Base-by-base conservation (phyloP, 2,888 invertebrate genomes). In the Clanis bilineata region DNA sequence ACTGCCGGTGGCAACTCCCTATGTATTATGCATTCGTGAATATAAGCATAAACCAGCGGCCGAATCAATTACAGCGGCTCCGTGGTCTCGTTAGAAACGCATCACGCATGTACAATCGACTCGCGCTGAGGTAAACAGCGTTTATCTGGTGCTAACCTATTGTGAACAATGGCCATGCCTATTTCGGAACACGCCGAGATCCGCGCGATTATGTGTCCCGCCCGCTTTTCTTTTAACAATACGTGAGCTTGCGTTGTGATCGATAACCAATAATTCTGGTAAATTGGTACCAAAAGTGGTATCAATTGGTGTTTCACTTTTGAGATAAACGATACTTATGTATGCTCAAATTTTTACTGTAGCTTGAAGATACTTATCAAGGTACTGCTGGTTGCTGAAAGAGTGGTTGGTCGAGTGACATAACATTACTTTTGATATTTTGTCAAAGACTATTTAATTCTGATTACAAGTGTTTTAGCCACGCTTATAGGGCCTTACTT, bases 11-110 rank as follows among this genome's bases (percentile, higher is more conserved):
- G 73, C 76, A 76, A 70, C 74, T 77, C 79, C 76, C 79, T 81
- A 91, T 92, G 88, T 90, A 88, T 92, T 90, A 92, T 92, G 90
- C 92, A 91, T 91, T 87, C 87, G 86, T 85, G 89, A 90, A 91
- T 91, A 91, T 88, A 89, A 85, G 88, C 86, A 90, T 90, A 90
- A 90, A 88, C 80, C 82, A 86, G 85, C 79, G 81, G 82, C 85
- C 85, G 89, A 90, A 90, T 90, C 90, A 90, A 92, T 91, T 91
- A 89, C 80, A 73, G 85, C 79, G 80, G 82, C 86, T 77, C 80
- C 73, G 73, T 64, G 82, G 74, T 81, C 91, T 92, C 90, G 91
- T 91, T 91, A 90, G 91, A 90, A 90, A 91, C 91, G 92, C 91
- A 89, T 90, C 91, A 90, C 90, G 91, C 90, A 92, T 92, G 85